Percentiles rank a stretch among this genome's conserved stretches.
These are phyloP conservation scores for Eulemur rubriventer DNA, from an alignment of 2,797 vertebrate genomes.

Conservation along the genomic window DNA sequence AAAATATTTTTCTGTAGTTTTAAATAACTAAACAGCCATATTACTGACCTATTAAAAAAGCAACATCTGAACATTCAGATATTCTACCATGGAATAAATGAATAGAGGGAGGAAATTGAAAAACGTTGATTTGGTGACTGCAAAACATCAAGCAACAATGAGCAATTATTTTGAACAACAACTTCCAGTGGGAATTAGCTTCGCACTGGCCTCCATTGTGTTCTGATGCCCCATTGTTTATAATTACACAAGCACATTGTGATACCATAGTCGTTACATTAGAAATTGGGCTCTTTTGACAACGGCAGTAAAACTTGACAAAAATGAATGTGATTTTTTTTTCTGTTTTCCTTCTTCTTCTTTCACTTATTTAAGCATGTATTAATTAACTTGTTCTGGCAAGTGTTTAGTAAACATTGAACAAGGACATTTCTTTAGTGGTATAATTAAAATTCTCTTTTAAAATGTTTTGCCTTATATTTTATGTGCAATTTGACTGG, in stretches of 20 bases:
- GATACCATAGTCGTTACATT: constrained; percentile 15
- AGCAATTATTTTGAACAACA: constrained; percentile 46
- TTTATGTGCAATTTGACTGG: constrained; percentile 78
- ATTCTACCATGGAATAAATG: not conserved
- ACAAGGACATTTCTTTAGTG: constrained; percentile 75
- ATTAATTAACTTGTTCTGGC: constrained; percentile 80
- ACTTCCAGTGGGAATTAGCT: not conserved
- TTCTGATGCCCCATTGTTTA: constrained; percentile 1
- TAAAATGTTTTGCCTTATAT: constrained; percentile 76
- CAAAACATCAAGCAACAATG: not conserved
- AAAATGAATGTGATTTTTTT: constrained; percentile 58
- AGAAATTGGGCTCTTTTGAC: constrained; percentile 65
- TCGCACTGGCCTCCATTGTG: not conserved
- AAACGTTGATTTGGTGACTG: not conserved
- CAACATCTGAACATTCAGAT: not conserved
- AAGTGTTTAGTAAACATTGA: constrained; percentile 79
- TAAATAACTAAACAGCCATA: constrained; percentile 25
- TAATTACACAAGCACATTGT: constrained; percentile 34
- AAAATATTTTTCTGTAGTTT: constrained; percentile 17
- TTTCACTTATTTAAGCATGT: constrained; percentile 70
- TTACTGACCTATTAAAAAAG: not conserved
- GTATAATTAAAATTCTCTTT: constrained; percentile 80
- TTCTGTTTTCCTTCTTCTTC: constrained; percentile 34
- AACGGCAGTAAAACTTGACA: constrained; percentile 59
- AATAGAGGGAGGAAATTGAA: not conserved